Evolutionary conservation across 2,888 invertebrate genomes (phyloP), one percentile per base, ranked within the genome.

Genomic region (Epistrophe eligans): DNA sequence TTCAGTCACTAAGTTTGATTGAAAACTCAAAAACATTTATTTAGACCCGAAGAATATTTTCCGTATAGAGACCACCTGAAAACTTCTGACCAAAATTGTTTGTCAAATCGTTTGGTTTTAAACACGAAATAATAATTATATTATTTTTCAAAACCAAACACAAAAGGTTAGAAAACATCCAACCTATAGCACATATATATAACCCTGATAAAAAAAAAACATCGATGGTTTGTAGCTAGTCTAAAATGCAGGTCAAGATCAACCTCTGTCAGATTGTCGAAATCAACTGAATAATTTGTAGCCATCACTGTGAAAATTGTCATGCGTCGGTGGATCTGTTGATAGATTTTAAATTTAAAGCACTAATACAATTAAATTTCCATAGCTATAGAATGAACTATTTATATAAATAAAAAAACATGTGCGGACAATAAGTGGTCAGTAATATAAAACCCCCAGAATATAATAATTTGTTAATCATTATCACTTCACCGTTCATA

Each of bases 161-260:
- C 32, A 32, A 32, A 24, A n/a, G n/a, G n/a, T n/a, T n/a, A n/a
- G n/a, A n/a, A n/a, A n/a, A n/a, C n/a, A n/a, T n/a, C n/a, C n/a
- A n/a, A n/a, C n/a, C n/a, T n/a, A n/a, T n/a, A n/a, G 7, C 7
- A 32, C 32, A 6, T 32, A 8, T 35, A 6, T 9, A 35, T 35
- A 35, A 35, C 35, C 35, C 9, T 35, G 35, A 8, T n/a, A n/a
- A 1, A 8, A 35, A 35, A 0, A 8, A 35, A 35, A 8, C 35
- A 35, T 8, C 2, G 9, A 35, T 35, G 35, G 6, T 9, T 0
- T 35, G 9, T 7, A 8, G 35, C 7, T 35, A 35, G 0, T 1
- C 9, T 35, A 35, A 43, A 71, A 84, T 79, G 40, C 76, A 66
- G 83, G 82, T 82, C 82, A 82, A 77, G 82, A 60, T 77, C 72